Evolutionary conservation across 2,888 invertebrate genomes (phyloP).

Genomic region (Chaetogeoica ovagalla): DNA sequence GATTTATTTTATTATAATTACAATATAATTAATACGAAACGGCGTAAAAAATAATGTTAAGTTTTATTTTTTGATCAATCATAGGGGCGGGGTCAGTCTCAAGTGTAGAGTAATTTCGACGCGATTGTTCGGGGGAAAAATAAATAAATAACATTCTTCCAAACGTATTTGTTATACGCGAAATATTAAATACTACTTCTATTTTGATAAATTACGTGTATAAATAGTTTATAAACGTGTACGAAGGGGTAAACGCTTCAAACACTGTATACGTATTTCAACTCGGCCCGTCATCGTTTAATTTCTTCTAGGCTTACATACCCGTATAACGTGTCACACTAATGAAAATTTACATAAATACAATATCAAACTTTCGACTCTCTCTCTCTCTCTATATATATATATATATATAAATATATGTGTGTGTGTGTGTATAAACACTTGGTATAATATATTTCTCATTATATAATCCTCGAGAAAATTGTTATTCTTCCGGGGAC

Average conservation of each 20-base stretch:
- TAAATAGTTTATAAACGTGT: not conserved
- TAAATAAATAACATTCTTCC: too few relatives aligned
- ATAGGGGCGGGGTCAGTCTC: too few relatives aligned
- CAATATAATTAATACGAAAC: too few relatives aligned
- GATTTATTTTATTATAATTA: too few relatives aligned
- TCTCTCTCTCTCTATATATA: too few relatives aligned
- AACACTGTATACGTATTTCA: not conserved
- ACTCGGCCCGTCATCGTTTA: not conserved
- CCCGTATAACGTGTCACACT: not conserved
- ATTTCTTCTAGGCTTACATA: not conserved
- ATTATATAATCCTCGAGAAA: not conserved
- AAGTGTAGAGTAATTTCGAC: too few relatives aligned
- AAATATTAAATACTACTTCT: conserved; percentile 7
- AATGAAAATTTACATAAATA: conserved; percentile 8
- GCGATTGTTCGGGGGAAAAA: too few relatives aligned
- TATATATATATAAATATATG: too few relatives aligned
- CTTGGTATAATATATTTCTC: not conserved
- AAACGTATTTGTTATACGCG: not conserved
- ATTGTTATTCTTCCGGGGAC: not conserved
- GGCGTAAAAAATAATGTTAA: too few relatives aligned
- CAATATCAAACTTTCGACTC: conserved; percentile 12
- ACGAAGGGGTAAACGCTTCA: not conserved
- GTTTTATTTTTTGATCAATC: not conserved
- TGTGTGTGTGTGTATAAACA: not conserved
- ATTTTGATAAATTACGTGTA: not conserved